Base-by-base conservation (phyloP, 2,888 invertebrate species). In the Punctoribates punctum region DNA sequence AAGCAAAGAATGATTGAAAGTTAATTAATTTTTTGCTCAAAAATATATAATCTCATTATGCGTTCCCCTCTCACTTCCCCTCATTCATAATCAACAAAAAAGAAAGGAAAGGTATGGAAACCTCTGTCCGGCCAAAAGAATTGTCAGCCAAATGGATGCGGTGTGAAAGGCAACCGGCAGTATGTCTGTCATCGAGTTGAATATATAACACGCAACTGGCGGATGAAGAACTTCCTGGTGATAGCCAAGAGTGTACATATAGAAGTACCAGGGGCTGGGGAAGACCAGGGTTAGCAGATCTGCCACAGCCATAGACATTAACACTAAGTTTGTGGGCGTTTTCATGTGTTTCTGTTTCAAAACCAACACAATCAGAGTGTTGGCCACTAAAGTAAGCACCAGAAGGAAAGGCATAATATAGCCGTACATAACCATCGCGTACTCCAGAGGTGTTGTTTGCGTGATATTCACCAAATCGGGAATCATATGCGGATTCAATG, bases 301-400 rank as follows among this genome's bases (percentile, higher is more conserved):
- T 81, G 94, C 93, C 5, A 96, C 87, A 0, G 96, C 96, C 94
- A 96, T 96, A n/a, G 92, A 92, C 88, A 94, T 90, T 1, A 96
- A 88, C 0, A 95, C 92, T n/a, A 91, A 89, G 85, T 95, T 95
- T 6, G 95, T 95, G 0, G 95, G 94, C 0, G 93, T 92, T 42
- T 91, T 84, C 96, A 96, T 96, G 84, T 95, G 94, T 51, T 91
- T 88, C 80, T 93, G 91, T 77, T 93, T 90, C 46, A 96, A 87
- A 0, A 96, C 95, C 48, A 95, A 88, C n/a, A 95, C 94, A 79
- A 96, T 93, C 13, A 96, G 86, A 0, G 93, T 91, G 85, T 96
- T 96, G 70, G 94, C 92, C 3, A 94, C 88, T 20, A 93, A 90
- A 0, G 95, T 96, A 34, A 94, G 88, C 29, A 94, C 87, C 17